phyloP scores from a whole-genome alignment of 1,140 invertebrate species.

The Pissodes strobi region DNA sequence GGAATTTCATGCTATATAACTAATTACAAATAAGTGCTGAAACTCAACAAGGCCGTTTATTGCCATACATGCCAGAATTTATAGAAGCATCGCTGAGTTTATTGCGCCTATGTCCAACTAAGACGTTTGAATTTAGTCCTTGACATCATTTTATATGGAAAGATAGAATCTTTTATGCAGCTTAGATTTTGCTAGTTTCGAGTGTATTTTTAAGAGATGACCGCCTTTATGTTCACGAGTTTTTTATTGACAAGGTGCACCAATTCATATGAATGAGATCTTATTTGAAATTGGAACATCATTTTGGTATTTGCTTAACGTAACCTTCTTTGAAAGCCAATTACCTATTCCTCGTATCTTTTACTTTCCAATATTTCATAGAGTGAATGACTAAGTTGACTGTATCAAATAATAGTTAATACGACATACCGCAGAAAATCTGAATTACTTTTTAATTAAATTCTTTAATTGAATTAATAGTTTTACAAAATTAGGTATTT shows the following conservation, averaged over 20 bases:
- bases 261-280: background rate
- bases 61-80: conserved; percentile 15
- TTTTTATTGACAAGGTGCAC: background rate
- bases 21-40: conserved; percentile 22
- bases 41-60: conserved; percentile 10
- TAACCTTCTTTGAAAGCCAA: no score
- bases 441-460: no score
- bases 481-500: no score
- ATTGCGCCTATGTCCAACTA: conserved; percentile 8
- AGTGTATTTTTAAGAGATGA: conserved; percentile 10
- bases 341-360: no score
- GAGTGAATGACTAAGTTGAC: no score
- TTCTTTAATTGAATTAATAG: no score
- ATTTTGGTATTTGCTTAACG: no score
- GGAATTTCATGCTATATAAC: conserved; percentile 16
- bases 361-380: no score
- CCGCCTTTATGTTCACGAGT: no score
- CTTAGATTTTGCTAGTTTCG: background rate
- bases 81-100: conserved; percentile 6
- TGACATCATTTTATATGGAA: conserved; percentile 8
- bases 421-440: no score
- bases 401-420: no score
- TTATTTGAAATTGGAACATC: no score
- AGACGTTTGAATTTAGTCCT: conserved; percentile 7
- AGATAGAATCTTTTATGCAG: conserved; percentile 18